A percentile compares a stretch with the other conserved stretches of the same genome.
Evolutionary conservation across 2,113 vertebrate genomes (phyloP).

Genomic region (Martes martes): DNA sequence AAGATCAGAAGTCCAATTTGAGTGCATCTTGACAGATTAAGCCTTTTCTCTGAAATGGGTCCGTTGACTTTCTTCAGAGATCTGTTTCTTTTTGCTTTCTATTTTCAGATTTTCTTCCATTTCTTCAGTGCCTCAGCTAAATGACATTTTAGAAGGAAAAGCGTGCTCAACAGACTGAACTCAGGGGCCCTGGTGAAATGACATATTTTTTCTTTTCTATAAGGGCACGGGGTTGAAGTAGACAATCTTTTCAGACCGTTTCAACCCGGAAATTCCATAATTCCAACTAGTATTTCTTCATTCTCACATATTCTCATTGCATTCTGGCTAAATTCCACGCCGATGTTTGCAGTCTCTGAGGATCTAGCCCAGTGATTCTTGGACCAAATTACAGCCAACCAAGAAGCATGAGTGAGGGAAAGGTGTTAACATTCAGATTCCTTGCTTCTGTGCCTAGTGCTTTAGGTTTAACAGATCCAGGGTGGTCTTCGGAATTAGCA

Average conservation of each 20-base stretch:
- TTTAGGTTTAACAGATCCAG: not conserved
- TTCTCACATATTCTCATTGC: not conserved
- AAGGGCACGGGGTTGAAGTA: not conserved
- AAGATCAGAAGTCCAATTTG: not conserved
- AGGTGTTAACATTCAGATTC: no score
- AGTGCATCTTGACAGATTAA: not conserved
- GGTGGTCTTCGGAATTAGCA: not conserved
- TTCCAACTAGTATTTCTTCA: not conserved
- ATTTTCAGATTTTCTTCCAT: not conserved
- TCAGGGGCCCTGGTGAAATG: not conserved
- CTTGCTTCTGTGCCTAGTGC: fast-evolving
- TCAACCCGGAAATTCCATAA: not conserved
- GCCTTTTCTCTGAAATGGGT: not conserved
- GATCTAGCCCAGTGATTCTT: not conserved
- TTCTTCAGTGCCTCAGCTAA: not conserved
- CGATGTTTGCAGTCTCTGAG: not conserved
- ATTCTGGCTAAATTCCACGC: not conserved
- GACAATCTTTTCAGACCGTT: not conserved
- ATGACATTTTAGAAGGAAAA: not conserved
- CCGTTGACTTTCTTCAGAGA: not conserved
- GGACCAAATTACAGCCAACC: not conserved
- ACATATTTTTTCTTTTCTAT: not conserved
- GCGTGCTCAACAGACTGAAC: not conserved
- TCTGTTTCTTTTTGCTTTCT: not conserved
- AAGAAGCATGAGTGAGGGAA: not conserved